Base-by-base conservation (phyloP, 2,113 vertebrate genomes). In the Mesitornis unicolor region DNA sequence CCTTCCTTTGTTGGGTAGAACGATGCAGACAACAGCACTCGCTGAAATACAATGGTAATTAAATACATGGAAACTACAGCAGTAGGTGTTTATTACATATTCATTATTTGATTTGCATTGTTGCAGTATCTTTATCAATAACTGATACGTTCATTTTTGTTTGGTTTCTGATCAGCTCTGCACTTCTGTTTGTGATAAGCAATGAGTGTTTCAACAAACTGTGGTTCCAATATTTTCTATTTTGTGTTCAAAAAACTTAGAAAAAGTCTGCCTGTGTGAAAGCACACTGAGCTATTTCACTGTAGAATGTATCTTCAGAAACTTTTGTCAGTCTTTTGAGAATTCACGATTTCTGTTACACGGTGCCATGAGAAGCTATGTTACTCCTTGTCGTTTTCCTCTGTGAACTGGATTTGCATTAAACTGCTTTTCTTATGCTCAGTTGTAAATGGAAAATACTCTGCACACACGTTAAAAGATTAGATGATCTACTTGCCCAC, bases 21-120 rank as follows among this genome's bases (percentile, higher is more conserved):
- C 87, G 96, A 92, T 97, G 95, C 97, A 97, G 97, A 98, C 98
- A 98, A 97, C 98, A 98, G 97, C 90, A 94, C 97, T 97, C 65
- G 3, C 87, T 96, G 96, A 97, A 97, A 96, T 96, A 98, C 98
- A 98, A 97, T 98, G 97, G 98, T 97, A 98, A 98, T 98, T 98
- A 98, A 98, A 98, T 95, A 98, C 97, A 96, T 94, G 92, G 97
- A 98, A 98, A 97, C 96, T 98, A 95, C 69, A 94, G 95, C 97
- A 97, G 95, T 97, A 84, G 97, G 96, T 97, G 97, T 98, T 97
- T 98, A 98, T 98, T 99, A 98, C 98, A 99, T 98, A 99, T 99
- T 99, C 98, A 99, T 99, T 98, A 98, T 98, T 96, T 97, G 97
- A 97, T 97, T 97, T 96, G 97, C 92, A 97, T 98, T 98, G 97